phyloP scores from a whole-genome alignment of 2,888 invertebrate genomes.

The Pyrrhosoma nymphula region DNA sequence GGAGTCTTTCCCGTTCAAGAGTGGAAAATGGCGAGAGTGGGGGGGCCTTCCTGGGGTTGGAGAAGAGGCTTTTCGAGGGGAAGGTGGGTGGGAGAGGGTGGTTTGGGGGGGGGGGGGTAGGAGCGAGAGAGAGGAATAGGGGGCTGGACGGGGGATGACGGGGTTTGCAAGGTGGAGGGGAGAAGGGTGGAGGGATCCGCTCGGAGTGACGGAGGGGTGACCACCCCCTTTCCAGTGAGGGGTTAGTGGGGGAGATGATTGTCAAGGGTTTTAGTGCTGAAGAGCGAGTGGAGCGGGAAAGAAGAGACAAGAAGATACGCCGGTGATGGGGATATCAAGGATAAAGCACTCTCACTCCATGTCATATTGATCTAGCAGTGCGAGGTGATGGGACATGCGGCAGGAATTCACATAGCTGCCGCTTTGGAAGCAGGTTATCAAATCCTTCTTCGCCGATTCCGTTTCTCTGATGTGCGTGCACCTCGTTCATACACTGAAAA shows the following conservation, averaged over 20 bases:
- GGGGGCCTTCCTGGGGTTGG: not conserved
- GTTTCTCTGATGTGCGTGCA: not conserved
- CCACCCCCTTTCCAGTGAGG: not conserved
- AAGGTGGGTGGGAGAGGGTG: not conserved
- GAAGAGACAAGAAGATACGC: constrained; percentile 9
- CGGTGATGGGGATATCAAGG: not conserved
- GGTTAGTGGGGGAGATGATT: not conserved
- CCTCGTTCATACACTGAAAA: not conserved
- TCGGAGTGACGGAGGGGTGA: not conserved
- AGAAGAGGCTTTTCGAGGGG: not conserved
- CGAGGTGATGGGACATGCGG: not conserved
- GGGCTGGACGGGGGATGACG: not conserved
- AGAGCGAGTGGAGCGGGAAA: not conserved
- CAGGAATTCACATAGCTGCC: not conserved
- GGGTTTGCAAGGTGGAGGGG: not conserved
- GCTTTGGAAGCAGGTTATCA: not conserved
- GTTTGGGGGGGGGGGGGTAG: not conserved
- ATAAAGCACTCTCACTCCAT: constrained; percentile 22
- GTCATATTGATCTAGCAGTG: not conserved
- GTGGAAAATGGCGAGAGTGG: not conserved
- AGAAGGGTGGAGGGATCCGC: not conserved
- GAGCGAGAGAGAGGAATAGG: not conserved
- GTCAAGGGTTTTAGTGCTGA: not conserved
- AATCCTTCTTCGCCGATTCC: not conserved
- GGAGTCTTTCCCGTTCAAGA: not conserved